Evolutionary conservation across 2,797 vertebrate species (phyloP), one percentile per base, ranked within the genome.

Genomic region (Varecia variegata): DNA sequence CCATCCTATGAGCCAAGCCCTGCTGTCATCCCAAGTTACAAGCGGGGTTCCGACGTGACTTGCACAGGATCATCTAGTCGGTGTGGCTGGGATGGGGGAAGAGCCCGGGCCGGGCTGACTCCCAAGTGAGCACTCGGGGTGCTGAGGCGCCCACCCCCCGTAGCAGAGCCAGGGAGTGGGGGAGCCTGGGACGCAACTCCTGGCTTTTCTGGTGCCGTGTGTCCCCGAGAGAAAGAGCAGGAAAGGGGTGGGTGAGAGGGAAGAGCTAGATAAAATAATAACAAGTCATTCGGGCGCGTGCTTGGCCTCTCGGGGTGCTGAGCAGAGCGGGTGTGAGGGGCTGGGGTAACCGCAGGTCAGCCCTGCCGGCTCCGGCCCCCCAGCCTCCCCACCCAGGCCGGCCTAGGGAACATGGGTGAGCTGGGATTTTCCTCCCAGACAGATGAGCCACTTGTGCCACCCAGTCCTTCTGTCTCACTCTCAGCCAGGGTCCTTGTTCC

Each of bases 371-470:
- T 23, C 45, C 45, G 47, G 62, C 38, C 50, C 86, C 73, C 35
- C 73, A 13, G 9, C 18, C 79, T 88, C 27, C 1, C 76, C 50
- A 12, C 79, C 47, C 40, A 47, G 68, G 40, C 17, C 0, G 27
- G 43, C 47, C 82, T 74, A 35, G 30, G 89, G 86, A 74, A 93
- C 74, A 92, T 0, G 4, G 9, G 58, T 96, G 93, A 96, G 85
- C 89, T 89, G 80, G 95, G 70, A 94, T 93, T 97, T 97, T 96
- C 96, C 96, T 82, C 80, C 65, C 86, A 96, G 97, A 96, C 93
- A 6, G 25, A 96, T 97, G 97, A 97, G 79, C 86, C 96, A 87
- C 73, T 38, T 3, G 20, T 8, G 30, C 74, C 1, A 32, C 40
- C 67, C 93, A 95, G 0, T 96, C 97, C 71, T 96, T 96, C 97